Evolutionary conservation across 2,888 invertebrate genomes (phyloP).

Genomic region (Drosophila mulleri): DNA sequence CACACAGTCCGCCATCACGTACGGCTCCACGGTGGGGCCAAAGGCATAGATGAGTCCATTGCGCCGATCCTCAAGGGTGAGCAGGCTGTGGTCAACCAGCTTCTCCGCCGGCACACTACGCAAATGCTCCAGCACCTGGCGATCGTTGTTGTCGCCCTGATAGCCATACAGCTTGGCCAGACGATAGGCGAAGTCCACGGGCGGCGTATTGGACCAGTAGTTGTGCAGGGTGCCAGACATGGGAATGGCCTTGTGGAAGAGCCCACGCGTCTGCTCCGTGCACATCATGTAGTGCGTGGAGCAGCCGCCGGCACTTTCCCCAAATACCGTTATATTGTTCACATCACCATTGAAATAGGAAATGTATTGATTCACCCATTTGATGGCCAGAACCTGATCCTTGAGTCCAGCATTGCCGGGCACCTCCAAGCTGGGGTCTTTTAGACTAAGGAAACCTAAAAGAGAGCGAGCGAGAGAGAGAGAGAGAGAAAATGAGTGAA

Average conservation of each 20-base stretch:
- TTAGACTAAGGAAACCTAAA: slow-evolving; percentile 85
- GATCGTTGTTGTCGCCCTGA: slow-evolving; percentile 81
- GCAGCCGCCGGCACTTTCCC: slow-evolving; percentile 86
- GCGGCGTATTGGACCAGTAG: slow-evolving; percentile 75
- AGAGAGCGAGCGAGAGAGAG: background rate
- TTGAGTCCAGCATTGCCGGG: slow-evolving; percentile 87
- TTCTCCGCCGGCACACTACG: slow-evolving; percentile 74
- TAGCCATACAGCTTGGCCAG: slow-evolving; percentile 82
- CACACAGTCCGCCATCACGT: slow-evolving; percentile 76
- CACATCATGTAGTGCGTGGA: slow-evolving; percentile 85
- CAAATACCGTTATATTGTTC: slow-evolving; percentile 86
- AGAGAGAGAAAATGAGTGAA: background rate
- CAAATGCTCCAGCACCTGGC: slow-evolving; percentile 82
- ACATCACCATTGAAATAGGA: slow-evolving; percentile 86
- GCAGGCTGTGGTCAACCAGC: slow-evolving; percentile 70
- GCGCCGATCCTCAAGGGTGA: slow-evolving; percentile 70
- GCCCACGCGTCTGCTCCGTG: slow-evolving; percentile 85
- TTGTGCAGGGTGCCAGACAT: slow-evolving; percentile 82
- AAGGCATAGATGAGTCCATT: slow-evolving; percentile 74
- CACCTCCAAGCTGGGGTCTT: slow-evolving; percentile 85
- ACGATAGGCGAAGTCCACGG: slow-evolving; percentile 73
- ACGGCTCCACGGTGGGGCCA: slow-evolving; percentile 82
- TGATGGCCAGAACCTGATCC: slow-evolving; percentile 86
- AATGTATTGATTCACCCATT: slow-evolving; percentile 86
- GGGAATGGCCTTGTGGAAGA: slow-evolving; percentile 83